Evolutionary conservation across 2,797 vertebrate genomes (phyloP), one percentile per base, ranked within the genome.

Genomic region (Chloroceryle inda): DNA sequence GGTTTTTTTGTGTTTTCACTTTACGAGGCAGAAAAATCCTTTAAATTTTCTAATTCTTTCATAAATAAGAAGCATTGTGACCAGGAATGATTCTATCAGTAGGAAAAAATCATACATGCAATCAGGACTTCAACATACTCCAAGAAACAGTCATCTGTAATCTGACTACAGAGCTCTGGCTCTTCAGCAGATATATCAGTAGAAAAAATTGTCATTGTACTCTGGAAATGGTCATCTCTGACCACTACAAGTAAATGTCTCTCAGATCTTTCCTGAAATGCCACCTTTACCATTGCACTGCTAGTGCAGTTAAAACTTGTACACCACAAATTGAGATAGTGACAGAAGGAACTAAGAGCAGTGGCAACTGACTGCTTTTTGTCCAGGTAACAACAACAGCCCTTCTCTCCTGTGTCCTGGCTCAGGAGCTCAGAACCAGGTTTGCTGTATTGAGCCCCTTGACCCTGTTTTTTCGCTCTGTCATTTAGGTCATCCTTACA

Each of bases 171-270:
- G 11, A 56, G 11, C 8, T 68, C 78, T 85, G 52, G 2, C 2
- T 89, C 18, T 74, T 92, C 56, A 68, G 13, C 13, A 49, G n/a
- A 8, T 29, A 2, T 35, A 40, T 72, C 31, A 24, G 7, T 14
- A 62, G 27, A 69, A 71, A 63, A 75, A 73, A 58, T 1, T 45
- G 50, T 29, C 55, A 10, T 18, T 47, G n/a, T 31, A 21, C 26
- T 42, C 42, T 58, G 47, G 31, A 75, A 78, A 73, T 11, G 10
- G n/a, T 64, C 22, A 64, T 50, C 23, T 93, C 45, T 35, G 45
- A 64, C n/a, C 0, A 1, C 44, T 52, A 24, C 14, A 38, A 38
- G 68, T 29, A 77, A 62, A 50, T 2, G 1, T 2, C 6, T 50
- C 73, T 52, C n/a, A 79, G 21, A 71, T n/a, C 5, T 47, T 38